These are phyloP conservation scores for Aspiorhynchus laticeps DNA, from an alignment of 2,113 vertebrate genomes.

Conservation along the genomic window DNA sequence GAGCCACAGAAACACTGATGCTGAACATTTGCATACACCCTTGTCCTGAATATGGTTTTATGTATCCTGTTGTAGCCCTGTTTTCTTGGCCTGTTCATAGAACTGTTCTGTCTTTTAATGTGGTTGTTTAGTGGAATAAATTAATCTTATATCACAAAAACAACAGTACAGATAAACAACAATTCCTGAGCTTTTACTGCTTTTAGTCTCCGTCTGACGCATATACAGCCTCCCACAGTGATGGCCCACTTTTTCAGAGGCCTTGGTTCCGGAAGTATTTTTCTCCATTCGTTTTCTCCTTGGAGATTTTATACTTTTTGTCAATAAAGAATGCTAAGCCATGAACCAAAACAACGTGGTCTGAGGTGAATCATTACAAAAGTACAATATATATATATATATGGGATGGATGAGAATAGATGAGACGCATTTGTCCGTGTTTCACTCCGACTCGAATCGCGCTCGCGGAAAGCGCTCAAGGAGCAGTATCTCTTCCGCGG, in stretches of 20 bases:
- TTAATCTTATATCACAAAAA: background rate
- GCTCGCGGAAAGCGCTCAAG: too few relatives aligned
- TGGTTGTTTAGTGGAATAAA: background rate
- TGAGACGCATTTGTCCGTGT: too few relatives aligned
- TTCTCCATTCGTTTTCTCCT: background rate
- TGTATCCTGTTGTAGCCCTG: background rate
- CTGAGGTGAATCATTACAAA: background rate
- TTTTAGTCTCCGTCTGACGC: background rate
- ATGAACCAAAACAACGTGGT: background rate
- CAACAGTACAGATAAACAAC: background rate
- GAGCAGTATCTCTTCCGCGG: too few relatives aligned
- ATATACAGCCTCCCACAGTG: background rate
- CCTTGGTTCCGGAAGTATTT: background rate
- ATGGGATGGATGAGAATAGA: too few relatives aligned
- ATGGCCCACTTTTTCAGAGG: slow-evolving; percentile 2
- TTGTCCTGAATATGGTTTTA: background rate
- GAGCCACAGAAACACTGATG: too few relatives aligned
- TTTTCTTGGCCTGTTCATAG: background rate
- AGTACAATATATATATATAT: too few relatives aligned
- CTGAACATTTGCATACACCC: background rate
- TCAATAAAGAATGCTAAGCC: background rate
- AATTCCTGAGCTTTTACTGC: background rate
- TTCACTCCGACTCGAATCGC: too few relatives aligned
- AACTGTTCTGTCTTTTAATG: background rate
- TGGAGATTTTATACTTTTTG: background rate